Base-by-base conservation (phyloP, 2,113 vertebrate species). In the Brachyhypopomus gauderio region DNA sequence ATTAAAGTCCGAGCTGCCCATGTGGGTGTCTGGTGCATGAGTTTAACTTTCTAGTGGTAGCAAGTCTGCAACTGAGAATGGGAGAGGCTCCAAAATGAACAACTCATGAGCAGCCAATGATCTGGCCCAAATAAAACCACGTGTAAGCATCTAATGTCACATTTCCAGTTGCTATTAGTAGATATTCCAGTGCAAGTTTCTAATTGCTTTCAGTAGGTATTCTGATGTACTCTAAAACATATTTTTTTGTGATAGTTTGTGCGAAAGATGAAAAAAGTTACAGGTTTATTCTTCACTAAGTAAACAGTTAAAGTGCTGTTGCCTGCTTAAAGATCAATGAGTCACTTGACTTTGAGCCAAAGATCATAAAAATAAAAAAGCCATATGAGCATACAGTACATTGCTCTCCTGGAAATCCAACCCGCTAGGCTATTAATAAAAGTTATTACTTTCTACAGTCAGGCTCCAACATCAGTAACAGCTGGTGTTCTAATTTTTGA, bases 371-470 rank as follows among this genome's bases (percentile, higher is more conserved):
- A 64, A 64, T 30, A 17, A 25, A 30, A 52, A 52, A 52, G 45
- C 25, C 62, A 6, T 64, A 36, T 16, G n/a, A 67, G 34, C 30
- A 20, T 36, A 30, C 60, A 64, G 62, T 12, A 25, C 60, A 62
- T 62, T 23, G 23, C 23, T 62, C 11, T 52, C 45, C 60, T 23
- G 22, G 9, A 62, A 62, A 25, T 62, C 60, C 22, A 23, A 11
- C 60, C 60, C 60, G 23, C 60, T 62, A 22, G 22, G 14, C 60
- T 62, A 62, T 62, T 62, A 62, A 62, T 52, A 62, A n/a, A 62
- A 23, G 60, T 23, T 62, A 36, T 36, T 2, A 67, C 30, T 19
- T 36, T 34, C 63, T 20, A 27, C 30, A 67, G 27, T 11, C 64
- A 7, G 14, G 9, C 5, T 34, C 2, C 19, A 67, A 14, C 19